Percentiles rank a stretch among this genome's conserved stretches.
Conservation (phyloP, 2,888 invertebrate genomes). For the Rosalia funebris region DNA sequence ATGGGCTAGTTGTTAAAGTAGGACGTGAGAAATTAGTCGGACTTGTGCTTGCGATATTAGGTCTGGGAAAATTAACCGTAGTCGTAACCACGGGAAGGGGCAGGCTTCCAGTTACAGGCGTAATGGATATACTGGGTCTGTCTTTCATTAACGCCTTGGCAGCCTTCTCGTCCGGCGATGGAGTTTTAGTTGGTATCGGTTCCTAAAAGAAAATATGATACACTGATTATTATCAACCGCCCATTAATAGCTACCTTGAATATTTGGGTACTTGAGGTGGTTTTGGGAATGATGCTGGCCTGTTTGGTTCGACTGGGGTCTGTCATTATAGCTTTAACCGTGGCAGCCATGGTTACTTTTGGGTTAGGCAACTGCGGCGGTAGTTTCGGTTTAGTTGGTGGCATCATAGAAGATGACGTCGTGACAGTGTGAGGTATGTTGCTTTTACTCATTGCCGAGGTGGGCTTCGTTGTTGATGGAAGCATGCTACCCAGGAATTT, state of each 20-base stretch:
- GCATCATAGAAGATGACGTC: slow-evolving; percentile 33
- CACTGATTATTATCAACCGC: not conserved
- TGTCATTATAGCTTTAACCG: slow-evolving; percentile 25
- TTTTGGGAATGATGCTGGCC: slow-evolving; percentile 13
- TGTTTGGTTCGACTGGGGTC: slow-evolving; percentile 37
- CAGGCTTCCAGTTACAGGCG: slow-evolving; percentile 54
- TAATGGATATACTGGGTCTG: slow-evolving; percentile 66
- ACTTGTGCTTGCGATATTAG: slow-evolving; percentile 38
- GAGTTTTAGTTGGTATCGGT: slow-evolving; percentile 18
- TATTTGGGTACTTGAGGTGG: slow-evolving; percentile 30
- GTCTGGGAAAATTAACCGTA: slow-evolving; percentile 40
- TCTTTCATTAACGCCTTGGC: slow-evolving; percentile 58
- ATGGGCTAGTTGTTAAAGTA: slow-evolving; percentile 22
- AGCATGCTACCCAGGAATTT: slow-evolving; percentile 43
- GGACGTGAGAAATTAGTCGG: slow-evolving; percentile 31
- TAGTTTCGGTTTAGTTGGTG: slow-evolving; percentile 30
- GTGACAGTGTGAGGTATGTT: slow-evolving; percentile 38
- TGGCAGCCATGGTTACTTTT: slow-evolving; percentile 15
- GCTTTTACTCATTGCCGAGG: slow-evolving; percentile 31
- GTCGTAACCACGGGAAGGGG: slow-evolving; percentile 36
- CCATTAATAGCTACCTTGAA: slow-evolving; percentile 38
- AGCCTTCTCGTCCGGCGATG: slow-evolving; percentile 39
- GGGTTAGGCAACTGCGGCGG: slow-evolving; percentile 22
- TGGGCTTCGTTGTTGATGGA: slow-evolving; percentile 31
- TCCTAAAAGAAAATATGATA: slow-evolving; percentile 29